phyloP scores from a whole-genome alignment of 2,113 vertebrate species.

The Carlito syrichta region DNA sequence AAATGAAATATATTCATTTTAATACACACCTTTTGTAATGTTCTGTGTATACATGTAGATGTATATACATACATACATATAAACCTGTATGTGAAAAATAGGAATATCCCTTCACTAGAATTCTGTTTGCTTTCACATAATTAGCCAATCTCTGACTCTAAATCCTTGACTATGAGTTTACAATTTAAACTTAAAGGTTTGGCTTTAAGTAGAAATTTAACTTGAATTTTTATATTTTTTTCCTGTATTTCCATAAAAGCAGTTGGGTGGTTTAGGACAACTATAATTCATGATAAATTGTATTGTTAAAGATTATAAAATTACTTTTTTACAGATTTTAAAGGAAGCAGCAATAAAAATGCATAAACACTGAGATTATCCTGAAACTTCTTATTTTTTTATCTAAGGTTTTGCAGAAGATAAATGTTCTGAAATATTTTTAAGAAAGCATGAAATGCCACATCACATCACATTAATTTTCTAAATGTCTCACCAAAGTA shows the following conservation, averaged over 20 bases:
- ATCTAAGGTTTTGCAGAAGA: slow-evolving; percentile 33
- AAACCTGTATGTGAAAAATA: background rate
- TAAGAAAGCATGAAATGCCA: slow-evolving; percentile 23
- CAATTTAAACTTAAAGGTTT: background rate
- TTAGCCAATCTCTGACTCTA: background rate
- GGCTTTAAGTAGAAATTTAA: background rate
- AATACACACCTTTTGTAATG: background rate
- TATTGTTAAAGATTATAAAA: background rate
- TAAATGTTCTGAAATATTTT: background rate
- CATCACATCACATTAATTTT: slow-evolving; percentile 44
- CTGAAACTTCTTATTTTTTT: background rate
- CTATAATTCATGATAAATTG: background rate
- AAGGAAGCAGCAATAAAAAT: background rate
- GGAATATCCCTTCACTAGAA: background rate
- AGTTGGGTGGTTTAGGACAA: background rate
- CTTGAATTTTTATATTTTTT: background rate
- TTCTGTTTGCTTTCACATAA: background rate
- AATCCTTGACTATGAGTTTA: background rate
- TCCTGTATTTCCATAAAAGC: background rate
- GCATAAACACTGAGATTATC: background rate
- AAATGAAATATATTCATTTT: background rate
- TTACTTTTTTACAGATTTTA: background rate
- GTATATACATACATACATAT: background rate
- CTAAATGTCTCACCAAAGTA: slow-evolving; percentile 19
- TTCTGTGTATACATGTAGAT: background rate